Conservation (phyloP, 2,113 vertebrate genomes). For the Trematomus loennbergii region DNA sequence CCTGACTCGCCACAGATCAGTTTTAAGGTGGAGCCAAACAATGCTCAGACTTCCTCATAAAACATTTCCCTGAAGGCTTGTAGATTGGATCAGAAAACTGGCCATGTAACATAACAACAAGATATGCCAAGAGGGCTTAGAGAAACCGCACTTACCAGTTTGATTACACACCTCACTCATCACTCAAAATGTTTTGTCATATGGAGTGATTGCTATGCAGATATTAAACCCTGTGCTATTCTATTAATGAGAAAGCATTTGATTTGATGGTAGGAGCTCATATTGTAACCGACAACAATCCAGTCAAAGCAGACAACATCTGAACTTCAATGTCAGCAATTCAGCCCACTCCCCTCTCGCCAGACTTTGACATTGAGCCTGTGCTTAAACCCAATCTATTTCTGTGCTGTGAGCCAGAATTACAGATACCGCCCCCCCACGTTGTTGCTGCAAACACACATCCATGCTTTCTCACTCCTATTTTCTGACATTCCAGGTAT, state of each 20-base stretch:
- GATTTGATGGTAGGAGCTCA: neutral
- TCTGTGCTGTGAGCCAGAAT: slow-evolving; percentile 70
- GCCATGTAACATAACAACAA: slow-evolving; percentile 51
- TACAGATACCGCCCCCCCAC: slow-evolving; percentile 59
- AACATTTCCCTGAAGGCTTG: slow-evolving; percentile 38
- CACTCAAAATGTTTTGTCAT: too few species aligned
- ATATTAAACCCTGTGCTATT: neutral
- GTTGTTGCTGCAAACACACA: slow-evolving; percentile 46
- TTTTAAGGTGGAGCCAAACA: slow-evolving; percentile 82
- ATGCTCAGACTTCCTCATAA: slow-evolving; percentile 23
- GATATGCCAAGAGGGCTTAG: neutral
- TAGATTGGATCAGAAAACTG: slow-evolving; percentile 31
- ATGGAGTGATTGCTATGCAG: neutral
- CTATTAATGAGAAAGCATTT: slow-evolving; percentile 8
- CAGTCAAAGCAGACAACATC: slow-evolving; percentile 33
- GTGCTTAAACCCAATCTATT: slow-evolving; percentile 72
- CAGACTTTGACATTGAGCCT: slow-evolving; percentile 72
- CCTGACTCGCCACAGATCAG: slow-evolving; percentile 45
- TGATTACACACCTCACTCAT: neutral
- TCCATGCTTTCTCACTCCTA: slow-evolving; percentile 39
- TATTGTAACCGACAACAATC: slow-evolving; percentile 24
- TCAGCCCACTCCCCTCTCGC: slow-evolving; percentile 26
- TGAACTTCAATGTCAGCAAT: slow-evolving; percentile 64
- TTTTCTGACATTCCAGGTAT: slow-evolving; percentile 30
- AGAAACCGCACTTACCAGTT: slow-evolving; percentile 11